Evolutionary conservation across 2,797 vertebrate genomes (phyloP), one percentile per base, ranked within the genome.

Genomic region (Octomys mimax): DNA sequence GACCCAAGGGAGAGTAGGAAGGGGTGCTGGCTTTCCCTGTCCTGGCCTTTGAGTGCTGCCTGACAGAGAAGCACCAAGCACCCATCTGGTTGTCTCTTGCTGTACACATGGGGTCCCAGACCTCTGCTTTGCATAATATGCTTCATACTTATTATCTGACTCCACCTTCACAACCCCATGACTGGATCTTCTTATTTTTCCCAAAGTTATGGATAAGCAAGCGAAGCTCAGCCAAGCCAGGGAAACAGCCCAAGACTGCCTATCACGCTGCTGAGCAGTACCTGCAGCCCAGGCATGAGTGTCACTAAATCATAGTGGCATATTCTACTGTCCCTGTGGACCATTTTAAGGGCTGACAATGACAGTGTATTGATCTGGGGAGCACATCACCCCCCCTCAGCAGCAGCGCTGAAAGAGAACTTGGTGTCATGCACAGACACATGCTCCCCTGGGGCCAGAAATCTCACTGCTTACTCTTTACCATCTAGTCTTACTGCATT

Each of bases 321-420:
- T 59, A 33, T 31, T 42, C 54, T 39, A 4, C 12, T 6, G 39
- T 13, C 24, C 11, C 61, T 66, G 33, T 24, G 21, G 42, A 73
- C 39, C 8, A 5, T 5, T 19, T 22, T 21, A 28, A 70, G 87
- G 6, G 21, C 71, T 91, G 68, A 78, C 36, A 33, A 4, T 22
- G 18, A 46, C 33, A 85, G 6, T 3, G 22, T 19, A 28, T 57
- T n/a, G 31, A 49, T n/a, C 11, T 31, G 26, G 2, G 19, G 24
- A 22, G 0, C 19, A 10, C 2, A 4, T 7, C 22, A 21, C 1
- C n/a, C 18, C 14, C 39, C 31, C 22, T n/a, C 12, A 2, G 14
- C 6, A 68, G 14, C 4, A 62, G 81, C 3, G 0, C 39, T 68
- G 8, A 90, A 13, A 9, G 2, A 46, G 70, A 28, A 26, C 28